Conservation (phyloP, 2,888 invertebrate species). For the Pediacus dermestoides region DNA sequence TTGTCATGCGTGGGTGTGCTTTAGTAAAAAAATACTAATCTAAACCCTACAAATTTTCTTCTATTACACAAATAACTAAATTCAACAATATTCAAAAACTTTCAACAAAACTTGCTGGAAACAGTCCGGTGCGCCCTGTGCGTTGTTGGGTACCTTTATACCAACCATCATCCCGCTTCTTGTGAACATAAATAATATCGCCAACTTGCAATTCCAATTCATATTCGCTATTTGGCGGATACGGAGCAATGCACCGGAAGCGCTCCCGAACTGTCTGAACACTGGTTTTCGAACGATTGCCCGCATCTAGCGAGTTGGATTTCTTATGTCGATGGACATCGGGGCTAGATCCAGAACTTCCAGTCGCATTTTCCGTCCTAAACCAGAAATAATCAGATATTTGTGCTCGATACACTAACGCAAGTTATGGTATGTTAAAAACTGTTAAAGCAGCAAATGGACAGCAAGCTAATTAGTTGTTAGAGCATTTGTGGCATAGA, state of each 20-base stretch:
- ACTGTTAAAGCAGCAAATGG: no score
- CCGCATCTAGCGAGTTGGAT: slow-evolving; percentile 78
- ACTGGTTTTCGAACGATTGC: slow-evolving; percentile 46
- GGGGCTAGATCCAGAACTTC: slow-evolving; percentile 44
- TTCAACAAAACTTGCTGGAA: slow-evolving; percentile 87
- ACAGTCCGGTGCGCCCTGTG: slow-evolving; percentile 89
- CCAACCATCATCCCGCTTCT: slow-evolving; percentile 93
- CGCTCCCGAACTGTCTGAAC: slow-evolving; percentile 51
- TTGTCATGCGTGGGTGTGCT: no score
- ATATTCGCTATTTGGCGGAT: slow-evolving; percentile 91
- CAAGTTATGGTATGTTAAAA: no score
- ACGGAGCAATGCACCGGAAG: slow-evolving; percentile 89
- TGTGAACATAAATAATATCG: slow-evolving; percentile 86
- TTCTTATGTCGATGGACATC: slow-evolving; percentile 57
- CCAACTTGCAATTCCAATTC: slow-evolving; percentile 87
- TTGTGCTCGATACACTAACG: no score
- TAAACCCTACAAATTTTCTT: no score
- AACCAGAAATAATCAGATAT: background rate
- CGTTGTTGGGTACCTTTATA: slow-evolving; percentile 88
- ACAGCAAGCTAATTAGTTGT: no score
- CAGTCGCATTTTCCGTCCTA: slow-evolving; percentile 37
- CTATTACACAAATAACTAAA: no score
- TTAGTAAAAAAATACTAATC: no score
- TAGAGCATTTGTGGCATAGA: no score
- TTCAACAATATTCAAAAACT: no score